Evolutionary conservation across 1,140 invertebrate species (phyloP).

Genomic region (Charaxes varanes): DNA sequence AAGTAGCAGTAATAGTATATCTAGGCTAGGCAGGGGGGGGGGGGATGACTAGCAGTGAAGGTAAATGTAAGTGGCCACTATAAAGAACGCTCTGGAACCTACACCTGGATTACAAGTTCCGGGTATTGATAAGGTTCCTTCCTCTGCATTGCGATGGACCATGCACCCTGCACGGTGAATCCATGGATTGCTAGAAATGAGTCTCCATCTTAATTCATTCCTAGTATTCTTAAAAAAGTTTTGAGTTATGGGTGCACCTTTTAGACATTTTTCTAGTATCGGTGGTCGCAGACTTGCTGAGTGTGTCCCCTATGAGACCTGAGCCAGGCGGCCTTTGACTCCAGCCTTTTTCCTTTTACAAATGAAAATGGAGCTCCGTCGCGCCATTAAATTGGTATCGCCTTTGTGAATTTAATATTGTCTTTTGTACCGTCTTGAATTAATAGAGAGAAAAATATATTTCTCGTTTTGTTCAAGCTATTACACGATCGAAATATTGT

Average conservation of each 20-base stretch:
- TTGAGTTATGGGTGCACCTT: neutral
- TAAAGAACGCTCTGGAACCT: too few species aligned
- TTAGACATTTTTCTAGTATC: neutral
- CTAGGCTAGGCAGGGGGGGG: too few species aligned
- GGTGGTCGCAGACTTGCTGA: constrained; percentile 5
- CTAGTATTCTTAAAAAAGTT: neutral
- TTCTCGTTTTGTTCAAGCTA: neutral
- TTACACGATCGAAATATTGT: neutral
- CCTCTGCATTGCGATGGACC: too few species aligned
- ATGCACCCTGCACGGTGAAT: too few species aligned
- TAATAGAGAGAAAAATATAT: constrained; percentile 4
- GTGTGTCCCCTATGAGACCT: constrained; percentile 2
- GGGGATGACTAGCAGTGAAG: too few species aligned
- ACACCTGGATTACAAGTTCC: too few species aligned
- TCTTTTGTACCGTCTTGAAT: constrained; percentile 4
- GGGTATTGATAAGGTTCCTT: too few species aligned
- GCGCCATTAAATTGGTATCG: constrained; percentile 8
- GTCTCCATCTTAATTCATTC: neutral
- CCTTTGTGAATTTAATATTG: constrained; percentile 8
- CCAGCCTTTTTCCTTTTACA: constrained; percentile 5
- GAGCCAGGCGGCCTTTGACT: constrained; percentile 7
- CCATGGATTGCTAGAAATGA: too few species aligned
- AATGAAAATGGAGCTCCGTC: constrained; percentile 9
- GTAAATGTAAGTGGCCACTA: too few species aligned
- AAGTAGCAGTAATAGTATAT: too few species aligned